A percentile compares a stretch with the other conserved stretches of the same genome.
Evolutionary conservation across 2,113 vertebrate genomes (phyloP).

Genomic region (Clinocottus analis): DNA sequence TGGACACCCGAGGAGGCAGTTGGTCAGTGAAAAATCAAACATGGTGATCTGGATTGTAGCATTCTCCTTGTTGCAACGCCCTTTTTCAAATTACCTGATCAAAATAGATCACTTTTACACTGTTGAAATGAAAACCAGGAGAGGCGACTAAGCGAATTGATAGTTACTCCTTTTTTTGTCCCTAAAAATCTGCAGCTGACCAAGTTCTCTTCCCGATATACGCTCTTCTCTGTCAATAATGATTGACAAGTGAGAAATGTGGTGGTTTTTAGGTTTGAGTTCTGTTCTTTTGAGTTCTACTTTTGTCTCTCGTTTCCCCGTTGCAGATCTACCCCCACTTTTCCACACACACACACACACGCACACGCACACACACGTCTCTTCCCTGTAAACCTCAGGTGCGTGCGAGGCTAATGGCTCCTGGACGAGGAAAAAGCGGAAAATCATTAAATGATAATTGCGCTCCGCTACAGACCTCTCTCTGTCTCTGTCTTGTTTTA

Average conservation of each 20-base stretch:
- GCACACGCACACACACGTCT: slow-evolving; percentile 30
- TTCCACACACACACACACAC: slow-evolving; percentile 22
- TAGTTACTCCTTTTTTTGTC: not conserved
- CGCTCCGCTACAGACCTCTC: slow-evolving; percentile 69
- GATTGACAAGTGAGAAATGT: slow-evolving; percentile 27
- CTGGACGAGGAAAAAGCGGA: slow-evolving; percentile 80
- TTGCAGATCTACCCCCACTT: not conserved
- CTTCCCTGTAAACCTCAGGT: slow-evolving; percentile 71
- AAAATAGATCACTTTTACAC: slow-evolving; percentile 3
- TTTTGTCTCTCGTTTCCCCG: slow-evolving; percentile 47
- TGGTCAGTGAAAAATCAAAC: slow-evolving; percentile 81
- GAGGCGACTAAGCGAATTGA: not conserved
- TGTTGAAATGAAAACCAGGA: not conserved
- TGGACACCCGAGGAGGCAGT: slow-evolving; percentile 98
- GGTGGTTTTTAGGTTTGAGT: slow-evolving; percentile 24
- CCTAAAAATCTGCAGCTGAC: not conserved
- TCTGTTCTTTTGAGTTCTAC: slow-evolving; percentile 31
- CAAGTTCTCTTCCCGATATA: not conserved
- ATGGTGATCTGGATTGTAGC: not conserved
- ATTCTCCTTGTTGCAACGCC: not conserved
- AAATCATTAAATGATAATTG: slow-evolving; percentile 82
- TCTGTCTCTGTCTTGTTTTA: slow-evolving; percentile 68
- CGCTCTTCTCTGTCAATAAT: slow-evolving; percentile 3
- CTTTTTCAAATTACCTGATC: not conserved
- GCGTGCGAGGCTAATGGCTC: slow-evolving; percentile 77